These are phyloP conservation scores for Halcyon chelicuti DNA, from an alignment of 2,797 vertebrate genomes.

Conservation along the genomic window DNA sequence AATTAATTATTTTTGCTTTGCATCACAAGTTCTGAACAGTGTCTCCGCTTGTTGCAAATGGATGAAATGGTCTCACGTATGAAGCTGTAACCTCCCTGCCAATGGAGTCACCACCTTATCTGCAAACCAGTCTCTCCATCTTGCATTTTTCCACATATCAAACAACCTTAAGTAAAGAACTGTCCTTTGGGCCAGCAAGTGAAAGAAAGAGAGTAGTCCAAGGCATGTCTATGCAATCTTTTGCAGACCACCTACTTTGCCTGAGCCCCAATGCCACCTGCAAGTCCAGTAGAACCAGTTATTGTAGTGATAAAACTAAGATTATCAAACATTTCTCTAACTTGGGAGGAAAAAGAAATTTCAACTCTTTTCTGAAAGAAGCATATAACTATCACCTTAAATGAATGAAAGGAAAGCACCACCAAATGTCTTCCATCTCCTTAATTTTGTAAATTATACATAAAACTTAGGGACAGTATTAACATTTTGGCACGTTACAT, in stretches of 20 bases:
- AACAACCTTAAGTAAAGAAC: background rate
- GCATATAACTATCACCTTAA: background rate
- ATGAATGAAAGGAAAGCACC: background rate
- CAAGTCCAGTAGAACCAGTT: background rate
- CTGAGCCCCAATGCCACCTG: background rate
- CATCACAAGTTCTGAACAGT: background rate
- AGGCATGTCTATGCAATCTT: background rate
- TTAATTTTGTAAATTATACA: background rate
- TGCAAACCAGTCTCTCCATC: background rate
- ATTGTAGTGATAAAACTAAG: background rate
- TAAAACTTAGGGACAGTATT: background rate
- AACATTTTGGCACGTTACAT: background rate
- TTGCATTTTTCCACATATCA: background rate
- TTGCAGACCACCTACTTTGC: background rate
- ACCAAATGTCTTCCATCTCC: background rate
- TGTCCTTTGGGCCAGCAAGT: background rate
- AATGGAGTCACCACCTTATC: background rate
- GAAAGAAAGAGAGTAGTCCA: background rate
- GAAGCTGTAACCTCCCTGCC: background rate
- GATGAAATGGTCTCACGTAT: fast-evolving
- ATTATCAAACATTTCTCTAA: background rate
- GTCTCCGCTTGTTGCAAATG: background rate
- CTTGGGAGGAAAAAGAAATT: background rate
- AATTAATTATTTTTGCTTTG: background rate
- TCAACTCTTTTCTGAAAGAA: background rate